Base-by-base conservation (phyloP, 2,797 vertebrate genomes). In the Lithobates pipiens region DNA sequence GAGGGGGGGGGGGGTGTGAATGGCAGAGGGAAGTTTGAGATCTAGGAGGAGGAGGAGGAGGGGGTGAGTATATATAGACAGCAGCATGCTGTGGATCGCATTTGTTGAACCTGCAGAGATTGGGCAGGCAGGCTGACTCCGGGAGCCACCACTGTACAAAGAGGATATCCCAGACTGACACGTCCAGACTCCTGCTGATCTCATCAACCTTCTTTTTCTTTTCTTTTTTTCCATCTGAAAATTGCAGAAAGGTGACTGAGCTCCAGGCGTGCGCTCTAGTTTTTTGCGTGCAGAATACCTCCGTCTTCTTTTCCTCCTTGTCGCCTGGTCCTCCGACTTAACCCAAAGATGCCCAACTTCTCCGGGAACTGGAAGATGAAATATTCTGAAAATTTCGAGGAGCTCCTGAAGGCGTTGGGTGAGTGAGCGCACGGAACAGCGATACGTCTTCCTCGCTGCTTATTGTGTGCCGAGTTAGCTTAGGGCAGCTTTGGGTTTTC, bases 301-400 rank as follows among this genome's bases (percentile, higher is more conserved):
- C 44, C 46, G n/a, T 21, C 36, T 6, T 23, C 34, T 21, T 23
- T 21, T 32, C 16, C 76, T 46, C 21, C 25, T 11, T 7, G 9
- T 13, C 3, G 36, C 68, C 63, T 3, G 13, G 1, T 4, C 6
- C 1, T n/a, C 57, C 1, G 13, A 34, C 2, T 23, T 1, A 4
- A 0, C n/a, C 69, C 86, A 87, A 92, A 90, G 89, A 92, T 95
- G 88, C 88, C 95, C 34, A 95, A 97, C 90, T 99, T 98, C 90
- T 95, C 97, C 15, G 97, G 97, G 61, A 96, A 93, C 88, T 99
- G 97, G 97, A 97, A 93, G 89, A 99, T 98, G 94, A 95, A 95
- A 88, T 95, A 94, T 18, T 98, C 96, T 0, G 96, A 98, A 89
- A 95, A 97, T 89, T 99, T 99, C 50, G 97, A 98, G 90, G 97